Evolutionary conservation across 2,888 invertebrate species (phyloP).

Genomic region (Andrena chrysosceles): DNA sequence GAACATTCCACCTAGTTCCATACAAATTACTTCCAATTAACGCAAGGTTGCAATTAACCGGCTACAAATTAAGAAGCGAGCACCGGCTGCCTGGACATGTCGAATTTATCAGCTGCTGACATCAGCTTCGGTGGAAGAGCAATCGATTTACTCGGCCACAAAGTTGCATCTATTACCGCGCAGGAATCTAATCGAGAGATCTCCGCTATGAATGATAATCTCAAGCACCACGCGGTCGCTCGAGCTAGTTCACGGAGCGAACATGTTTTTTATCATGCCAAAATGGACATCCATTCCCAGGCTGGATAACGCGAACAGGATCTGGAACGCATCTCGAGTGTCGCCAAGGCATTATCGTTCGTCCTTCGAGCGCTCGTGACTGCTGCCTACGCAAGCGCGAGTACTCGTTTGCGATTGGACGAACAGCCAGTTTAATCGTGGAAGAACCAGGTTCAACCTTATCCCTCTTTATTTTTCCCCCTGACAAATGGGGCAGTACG

Average conservation of each 20-base stretch:
- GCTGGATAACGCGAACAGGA: slow-evolving; percentile 66
- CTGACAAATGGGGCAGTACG: slow-evolving; percentile 58
- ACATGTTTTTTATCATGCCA: slow-evolving; percentile 51
- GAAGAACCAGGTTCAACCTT: slow-evolving; percentile 57
- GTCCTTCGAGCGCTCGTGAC: slow-evolving; percentile 66
- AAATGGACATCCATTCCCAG: slow-evolving; percentile 52
- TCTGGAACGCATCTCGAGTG: slow-evolving; percentile 67
- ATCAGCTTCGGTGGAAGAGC: neutral
- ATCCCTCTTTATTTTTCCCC: slow-evolving; percentile 26
- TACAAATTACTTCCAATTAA: slow-evolving; percentile 27
- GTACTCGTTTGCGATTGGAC: slow-evolving; percentile 48
- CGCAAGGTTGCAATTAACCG: neutral
- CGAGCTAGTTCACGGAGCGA: slow-evolving; percentile 23
- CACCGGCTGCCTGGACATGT: too few relatives aligned
- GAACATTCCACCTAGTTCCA: neutral
- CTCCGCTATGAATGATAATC: slow-evolving; percentile 60
- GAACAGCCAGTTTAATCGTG: slow-evolving; percentile 64
- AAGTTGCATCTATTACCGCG: slow-evolving; percentile 16
- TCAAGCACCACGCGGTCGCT: slow-evolving; percentile 23
- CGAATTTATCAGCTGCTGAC: slow-evolving; percentile 15
- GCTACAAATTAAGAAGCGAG: neutral
- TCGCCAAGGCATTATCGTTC: slow-evolving; percentile 76
- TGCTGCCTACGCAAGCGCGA: slow-evolving; percentile 57
- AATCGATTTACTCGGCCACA: slow-evolving; percentile 1
- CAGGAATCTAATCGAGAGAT: slow-evolving; percentile 60